Conservation (phyloP, 1,140 invertebrate species). For the Scaptomyza graminum region DNA sequence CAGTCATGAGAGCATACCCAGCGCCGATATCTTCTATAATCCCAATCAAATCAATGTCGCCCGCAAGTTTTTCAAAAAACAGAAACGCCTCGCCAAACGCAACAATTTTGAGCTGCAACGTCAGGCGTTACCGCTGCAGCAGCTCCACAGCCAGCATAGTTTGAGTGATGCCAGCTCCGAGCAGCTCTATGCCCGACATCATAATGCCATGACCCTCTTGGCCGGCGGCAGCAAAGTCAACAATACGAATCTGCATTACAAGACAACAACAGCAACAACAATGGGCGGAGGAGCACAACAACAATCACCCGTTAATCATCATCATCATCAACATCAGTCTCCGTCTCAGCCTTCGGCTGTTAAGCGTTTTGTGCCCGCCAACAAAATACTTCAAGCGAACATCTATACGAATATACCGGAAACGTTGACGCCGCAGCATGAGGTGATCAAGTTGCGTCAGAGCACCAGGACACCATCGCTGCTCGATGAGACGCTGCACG, state of each 20-base stretch:
- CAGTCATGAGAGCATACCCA: conserved; percentile 70
- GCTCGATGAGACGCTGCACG: conserved; percentile 84
- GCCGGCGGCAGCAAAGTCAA: conserved; percentile 89
- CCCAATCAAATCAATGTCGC: conserved; percentile 96
- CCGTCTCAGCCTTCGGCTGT: background rate
- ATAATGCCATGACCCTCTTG: conserved; percentile 87
- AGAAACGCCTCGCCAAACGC: conserved; percentile 89
- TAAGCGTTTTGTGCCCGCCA: conserved; percentile 61
- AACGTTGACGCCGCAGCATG: conserved; percentile 87
- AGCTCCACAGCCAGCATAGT: conserved; percentile 74
- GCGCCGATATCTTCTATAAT: conserved; percentile 94
- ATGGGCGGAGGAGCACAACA: background rate
- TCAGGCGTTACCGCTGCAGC: conserved; percentile 85
- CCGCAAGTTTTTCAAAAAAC: conserved; percentile 95
- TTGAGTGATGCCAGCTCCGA: conserved; percentile 85
- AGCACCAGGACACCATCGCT: conserved; percentile 68
- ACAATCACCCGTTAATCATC: background rate
- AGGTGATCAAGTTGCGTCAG: conserved; percentile 84
- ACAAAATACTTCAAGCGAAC: conserved; percentile 86
- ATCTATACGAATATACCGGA: conserved; percentile 90
- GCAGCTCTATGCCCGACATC: conserved; percentile 80
- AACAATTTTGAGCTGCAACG: conserved; percentile 89
- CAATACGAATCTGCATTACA: conserved; percentile 88
- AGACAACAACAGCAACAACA: conserved; percentile 27
- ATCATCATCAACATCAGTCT: background rate